Evolutionary conservation across 2,797 vertebrate species (phyloP), one percentile per base, ranked within the genome.

Genomic region (Heliangelus exortis): DNA sequence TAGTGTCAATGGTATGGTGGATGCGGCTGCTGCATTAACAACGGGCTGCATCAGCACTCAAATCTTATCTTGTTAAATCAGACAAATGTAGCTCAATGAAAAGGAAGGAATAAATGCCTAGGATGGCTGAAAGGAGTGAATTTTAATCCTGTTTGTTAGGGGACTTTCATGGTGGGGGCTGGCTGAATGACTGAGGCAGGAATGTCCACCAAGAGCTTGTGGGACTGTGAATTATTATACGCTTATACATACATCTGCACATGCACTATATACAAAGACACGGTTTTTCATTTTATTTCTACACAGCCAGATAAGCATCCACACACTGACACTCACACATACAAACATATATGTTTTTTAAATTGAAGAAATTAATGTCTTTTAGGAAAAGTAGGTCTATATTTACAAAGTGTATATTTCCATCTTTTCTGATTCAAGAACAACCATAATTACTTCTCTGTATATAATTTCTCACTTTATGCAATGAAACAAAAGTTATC

Each of bases 61-160:
- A 98, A 99, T 99, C 98, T 99, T 98, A 99, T 99, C 99, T 99
- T 98, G 98, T 98, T 99, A 99, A 99, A 99, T 99, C 98, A 99
- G 98, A 98, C 98, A 98, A 98, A 98, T 98, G 98, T 98, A 98
- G 98, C 98, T 98, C 98, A 98, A 98, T 98, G 99, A 98, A 97
- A 98, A 98, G 98, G 98, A 98, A 98, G 98, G 98, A 98, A 98
- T 98, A 98, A 98, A 98, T 97, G 97, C 97, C 97, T 97, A 96
- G 95, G 97, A 97, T 85, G 97, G 97, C 95, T 97, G 97, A 97
- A 98, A 97, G 97, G 96, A 98, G 95, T 97, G 97, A 97, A 98
- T 98, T 98, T 98, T 98, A 98, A 98, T 98, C 97, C 97, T 97
- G 97, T 98, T 97, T 98, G 97, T 97, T 97, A 97, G 97, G 97